A percentile compares a stretch with the other conserved stretches of the same genome.
Conservation (phyloP, 2,888 invertebrate genomes). For the Lordiphosa fenestrarum region DNA sequence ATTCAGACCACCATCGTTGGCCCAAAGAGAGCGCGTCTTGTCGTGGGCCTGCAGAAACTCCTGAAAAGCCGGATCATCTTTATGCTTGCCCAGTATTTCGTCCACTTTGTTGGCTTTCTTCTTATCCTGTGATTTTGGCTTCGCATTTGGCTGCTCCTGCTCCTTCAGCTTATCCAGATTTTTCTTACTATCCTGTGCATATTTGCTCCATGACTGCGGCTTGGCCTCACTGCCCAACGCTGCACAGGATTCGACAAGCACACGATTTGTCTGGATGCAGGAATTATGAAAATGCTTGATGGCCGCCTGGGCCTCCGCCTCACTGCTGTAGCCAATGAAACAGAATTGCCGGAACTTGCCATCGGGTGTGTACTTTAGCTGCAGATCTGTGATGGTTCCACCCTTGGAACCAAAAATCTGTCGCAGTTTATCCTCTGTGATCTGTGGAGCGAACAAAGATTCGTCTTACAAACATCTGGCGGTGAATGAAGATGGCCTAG, state of each 20-base stretch:
- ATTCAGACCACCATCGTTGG: slow-evolving; percentile 81
- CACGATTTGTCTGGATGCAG: slow-evolving; percentile 90
- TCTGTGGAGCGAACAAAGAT: slow-evolving; percentile 81
- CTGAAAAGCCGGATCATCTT: slow-evolving; percentile 92
- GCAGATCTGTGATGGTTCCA: slow-evolving; percentile 93
- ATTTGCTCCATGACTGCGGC: slow-evolving; percentile 96
- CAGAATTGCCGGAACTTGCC: slow-evolving; percentile 96
- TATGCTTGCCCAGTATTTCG: slow-evolving; percentile 87
- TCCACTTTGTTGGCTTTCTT: slow-evolving; percentile 82
- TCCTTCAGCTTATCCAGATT: slow-evolving; percentile 40
- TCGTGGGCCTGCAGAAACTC: slow-evolving; percentile 94
- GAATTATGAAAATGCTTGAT: slow-evolving; percentile 90
- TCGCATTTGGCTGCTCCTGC: slow-evolving; percentile 76
- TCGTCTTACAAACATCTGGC: background rate
- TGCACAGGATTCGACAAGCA: slow-evolving; percentile 88
- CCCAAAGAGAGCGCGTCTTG: slow-evolving; percentile 82
- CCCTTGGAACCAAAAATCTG: slow-evolving; percentile 88
- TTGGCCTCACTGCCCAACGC: slow-evolving; percentile 87
- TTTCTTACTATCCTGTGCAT: slow-evolving; percentile 88
- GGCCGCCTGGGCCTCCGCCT: slow-evolving; percentile 89
- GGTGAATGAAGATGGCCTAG: background rate
- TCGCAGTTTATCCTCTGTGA: slow-evolving; percentile 88
- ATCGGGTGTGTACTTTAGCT: slow-evolving; percentile 93
- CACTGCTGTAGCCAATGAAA: slow-evolving; percentile 93
- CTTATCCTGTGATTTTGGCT: slow-evolving; percentile 55